Percentiles rank a stretch among this genome's conserved stretches.
These are phyloP conservation scores for Mustelus asterias DNA, from an alignment of 2,113 vertebrate genomes.

Conservation along the genomic window DNA sequence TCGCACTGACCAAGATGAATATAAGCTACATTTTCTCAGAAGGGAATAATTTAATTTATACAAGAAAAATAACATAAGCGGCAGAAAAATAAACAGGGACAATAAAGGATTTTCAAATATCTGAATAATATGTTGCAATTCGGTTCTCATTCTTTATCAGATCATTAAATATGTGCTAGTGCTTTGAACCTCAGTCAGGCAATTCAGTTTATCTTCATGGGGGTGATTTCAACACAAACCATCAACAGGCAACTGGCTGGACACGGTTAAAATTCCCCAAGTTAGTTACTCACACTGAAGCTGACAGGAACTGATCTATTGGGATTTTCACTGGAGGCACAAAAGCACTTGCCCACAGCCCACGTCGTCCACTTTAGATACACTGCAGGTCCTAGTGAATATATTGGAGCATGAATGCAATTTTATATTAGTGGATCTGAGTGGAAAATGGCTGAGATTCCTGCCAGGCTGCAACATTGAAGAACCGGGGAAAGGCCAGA, in stretches of 20 bases:
- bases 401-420: background rate
- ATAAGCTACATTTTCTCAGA: background rate
- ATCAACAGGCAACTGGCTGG: background rate
- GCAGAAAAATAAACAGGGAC: background rate
- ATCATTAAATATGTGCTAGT: background rate
- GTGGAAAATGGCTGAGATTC: background rate
- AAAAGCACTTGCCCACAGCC: background rate
- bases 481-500: background rate
- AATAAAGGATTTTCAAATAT: background rate
- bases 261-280: background rate
- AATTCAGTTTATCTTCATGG: background rate
- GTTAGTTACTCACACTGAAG: background rate
- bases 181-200: background rate
- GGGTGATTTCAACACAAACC: background rate
- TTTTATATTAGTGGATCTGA: background rate
- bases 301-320: background rate
- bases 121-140: background rate
- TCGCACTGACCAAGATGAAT: background rate
- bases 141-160: background rate
- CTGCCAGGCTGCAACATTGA: background rate
- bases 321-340: background rate
- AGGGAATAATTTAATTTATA: background rate
- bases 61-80: background rate
- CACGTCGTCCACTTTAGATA: background rate
- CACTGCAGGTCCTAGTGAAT: background rate